A percentile compares a stretch with the other conserved stretches of the same genome.
phyloP scores from a whole-genome alignment of 2,888 invertebrate species.

The Nectonema munidae region DNA sequence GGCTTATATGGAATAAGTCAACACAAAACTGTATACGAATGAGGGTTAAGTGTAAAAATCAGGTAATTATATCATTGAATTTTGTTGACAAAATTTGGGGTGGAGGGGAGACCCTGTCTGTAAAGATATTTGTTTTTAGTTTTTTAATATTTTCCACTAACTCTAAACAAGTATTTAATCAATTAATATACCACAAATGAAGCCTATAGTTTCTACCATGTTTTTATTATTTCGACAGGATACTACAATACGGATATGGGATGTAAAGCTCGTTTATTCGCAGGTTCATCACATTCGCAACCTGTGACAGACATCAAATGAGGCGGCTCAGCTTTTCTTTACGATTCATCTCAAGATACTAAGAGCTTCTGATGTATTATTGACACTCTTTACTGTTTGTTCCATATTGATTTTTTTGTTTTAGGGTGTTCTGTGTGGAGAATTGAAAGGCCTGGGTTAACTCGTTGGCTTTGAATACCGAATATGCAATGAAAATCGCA shows the following conservation, averaged over 20 bases:
- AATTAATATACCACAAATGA: not conserved
- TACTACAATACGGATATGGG: constrained; percentile 73
- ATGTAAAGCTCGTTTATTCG: constrained; percentile 42
- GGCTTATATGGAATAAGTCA: too few relatives aligned
- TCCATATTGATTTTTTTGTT: not conserved
- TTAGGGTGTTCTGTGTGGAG: constrained; percentile 53
- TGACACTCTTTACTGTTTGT: not conserved
- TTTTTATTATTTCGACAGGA: constrained; percentile 37
- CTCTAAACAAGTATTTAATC: not conserved
- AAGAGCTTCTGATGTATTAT: constrained; percentile 40
- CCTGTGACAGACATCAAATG: constrained; percentile 69
- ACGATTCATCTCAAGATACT: constrained; percentile 74
- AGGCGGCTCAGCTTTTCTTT: constrained; percentile 70
- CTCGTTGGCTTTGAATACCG: constrained; percentile 65
- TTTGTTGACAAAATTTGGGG: too few relatives aligned
- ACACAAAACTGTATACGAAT: too few relatives aligned
- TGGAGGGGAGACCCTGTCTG: too few relatives aligned
- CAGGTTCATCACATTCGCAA: constrained; percentile 38
- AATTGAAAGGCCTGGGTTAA: constrained; percentile 83
- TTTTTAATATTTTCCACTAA: constrained; percentile 2
- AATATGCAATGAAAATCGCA: constrained; percentile 67
- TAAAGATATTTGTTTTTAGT: constrained; percentile 8
- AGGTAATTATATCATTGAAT: too few relatives aligned
- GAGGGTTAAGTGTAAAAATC: too few relatives aligned
- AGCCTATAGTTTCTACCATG: too few relatives aligned